phyloP scores from a whole-genome alignment of 2,888 invertebrate genomes.

The Neria commutata region DNA sequence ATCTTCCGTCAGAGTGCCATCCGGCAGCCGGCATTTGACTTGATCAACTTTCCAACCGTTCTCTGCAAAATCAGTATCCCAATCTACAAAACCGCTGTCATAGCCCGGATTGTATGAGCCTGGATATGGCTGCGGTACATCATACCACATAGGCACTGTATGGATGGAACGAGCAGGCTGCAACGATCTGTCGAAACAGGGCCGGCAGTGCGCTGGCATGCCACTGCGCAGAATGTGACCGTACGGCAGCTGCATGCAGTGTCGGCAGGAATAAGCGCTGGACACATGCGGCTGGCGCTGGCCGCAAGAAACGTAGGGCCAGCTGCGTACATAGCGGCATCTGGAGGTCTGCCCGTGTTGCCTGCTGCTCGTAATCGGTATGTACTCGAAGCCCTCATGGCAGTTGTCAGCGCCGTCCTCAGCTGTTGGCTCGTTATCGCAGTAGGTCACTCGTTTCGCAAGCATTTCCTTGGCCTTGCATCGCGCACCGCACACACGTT shows the following conservation, averaged over 20 bases:
- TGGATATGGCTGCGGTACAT: not conserved
- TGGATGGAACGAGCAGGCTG: not conserved
- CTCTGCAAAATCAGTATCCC: constrained; percentile 2
- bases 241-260: constrained; percentile 38
- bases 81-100: constrained; percentile 14
- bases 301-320: constrained; percentile 42
- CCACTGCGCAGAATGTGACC: constrained; percentile 38
- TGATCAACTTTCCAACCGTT: constrained; percentile 35
- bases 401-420: constrained; percentile 36
- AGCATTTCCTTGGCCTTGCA: constrained; percentile 53
- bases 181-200: constrained; percentile 26
- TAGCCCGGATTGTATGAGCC: constrained; percentile 5
- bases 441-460: constrained; percentile 41
- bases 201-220: constrained; percentile 36
- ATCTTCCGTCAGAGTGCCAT: constrained; percentile 35
- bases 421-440: no score
- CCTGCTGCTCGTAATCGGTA: constrained; percentile 34
- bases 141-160: not conserved
- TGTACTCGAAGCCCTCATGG: constrained; percentile 43
- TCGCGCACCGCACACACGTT: constrained; percentile 50
- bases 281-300: not conserved
- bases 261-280: constrained; percentile 30
- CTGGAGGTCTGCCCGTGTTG: constrained; percentile 9
- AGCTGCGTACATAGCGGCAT: constrained; percentile 32
- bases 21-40: constrained; percentile 35